Evolutionary conservation across 53 echinoderm and acorn worm genomes (phyloP), one percentile per base, ranked within the genome.

Genomic region (Paracentrotus lividus): DNA sequence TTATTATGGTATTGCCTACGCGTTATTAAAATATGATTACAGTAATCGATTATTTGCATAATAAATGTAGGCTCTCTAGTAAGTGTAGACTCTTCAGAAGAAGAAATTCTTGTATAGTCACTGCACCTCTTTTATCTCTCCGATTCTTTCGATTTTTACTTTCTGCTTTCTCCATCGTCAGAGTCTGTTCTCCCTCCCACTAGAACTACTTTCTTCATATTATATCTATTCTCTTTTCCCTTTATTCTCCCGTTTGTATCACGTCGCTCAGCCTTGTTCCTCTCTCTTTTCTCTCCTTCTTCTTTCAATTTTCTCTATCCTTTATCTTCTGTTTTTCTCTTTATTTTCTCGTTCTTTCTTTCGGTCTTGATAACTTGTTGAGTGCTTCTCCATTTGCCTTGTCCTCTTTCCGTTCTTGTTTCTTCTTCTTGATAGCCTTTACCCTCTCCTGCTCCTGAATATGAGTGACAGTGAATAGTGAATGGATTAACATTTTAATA

Each of bases 241-340:
- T 75, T 24, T 94, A 68, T 60, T 52, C 32, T 72, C 55, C 93
- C 55, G 89, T 66, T 87, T 44, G 24, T 85, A 55, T 76, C 85
- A 90, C 93, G 85, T 93, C 76, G 93, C 32, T 54, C 92, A 81
- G 44, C 88, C 42, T 88, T 85, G 20, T 43, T 43, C 40, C 53
- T 90, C 64, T 60, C 69, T 32, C 77, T 60, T 81, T 90, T 45
- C 90, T 90, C 67, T 85, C 78, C 67, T 77, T 89, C 64, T 93
- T 84, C 68, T 95, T 34, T 86, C 84, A 42, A 69, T 57, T 85
- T 94, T 92, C 51, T 97, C 94, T 88, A 94, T 90, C 88, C 96
- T 90, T 66, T 94, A 85, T 52, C 85, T 78, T 61, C 84, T 94
- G n/a, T 87, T 88, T 59, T 92, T 42, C 32, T 89, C 93, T 42